Base-by-base conservation (phyloP, 2,888 invertebrate species). In the Cheilosia soror region DNA sequence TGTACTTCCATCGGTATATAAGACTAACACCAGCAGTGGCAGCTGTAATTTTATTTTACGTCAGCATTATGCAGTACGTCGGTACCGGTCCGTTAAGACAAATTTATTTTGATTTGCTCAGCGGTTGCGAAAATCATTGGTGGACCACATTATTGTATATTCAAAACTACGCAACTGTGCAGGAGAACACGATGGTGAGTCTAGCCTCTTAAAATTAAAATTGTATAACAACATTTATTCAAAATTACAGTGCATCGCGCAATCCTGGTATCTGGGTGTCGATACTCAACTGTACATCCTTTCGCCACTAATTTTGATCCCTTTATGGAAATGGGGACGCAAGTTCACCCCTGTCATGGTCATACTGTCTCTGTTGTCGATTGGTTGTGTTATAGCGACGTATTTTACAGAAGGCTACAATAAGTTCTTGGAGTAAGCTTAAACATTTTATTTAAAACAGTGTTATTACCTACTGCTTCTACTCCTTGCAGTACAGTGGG, bases 181-280 rank as follows among this genome's bases (percentile, higher is more conserved):
- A 90, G 20, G 87, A 89, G 47, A 89, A 90, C 0, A 0, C n/a
- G 0, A 6, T n/a, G 71, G 92, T 93, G 87, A 89, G 90, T 27
- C 44, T 1, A 11, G 15, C 1, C 25, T 11, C 37, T 3, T 20
- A 7, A 42, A n/a, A 13, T n/a, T 42, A 0, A 7, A 9, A 13
- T 20, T 33, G n/a, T 40, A 31, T 9, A 40, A 9, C 27, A 31
- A 4, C 11, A 37, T 37, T 11, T 37, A 11, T 37, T 3, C 11
- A 37, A 51, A 5, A 57, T 66, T 66, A 13, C 55, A 92, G 92
- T 94, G 94, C 88, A 88, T 94, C 51, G 90, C 91, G 20, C 94
- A 94, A 87, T 92, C 93, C 0, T 94, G 94, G 94, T 94, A 94
- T 87, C 89, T 94, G 40, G 93, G 94, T 5, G 93, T 94, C 9